Base-by-base conservation (phyloP, 37 sponge, comb jelly and placozoan species). In the Oopsacas minuta region DNA sequence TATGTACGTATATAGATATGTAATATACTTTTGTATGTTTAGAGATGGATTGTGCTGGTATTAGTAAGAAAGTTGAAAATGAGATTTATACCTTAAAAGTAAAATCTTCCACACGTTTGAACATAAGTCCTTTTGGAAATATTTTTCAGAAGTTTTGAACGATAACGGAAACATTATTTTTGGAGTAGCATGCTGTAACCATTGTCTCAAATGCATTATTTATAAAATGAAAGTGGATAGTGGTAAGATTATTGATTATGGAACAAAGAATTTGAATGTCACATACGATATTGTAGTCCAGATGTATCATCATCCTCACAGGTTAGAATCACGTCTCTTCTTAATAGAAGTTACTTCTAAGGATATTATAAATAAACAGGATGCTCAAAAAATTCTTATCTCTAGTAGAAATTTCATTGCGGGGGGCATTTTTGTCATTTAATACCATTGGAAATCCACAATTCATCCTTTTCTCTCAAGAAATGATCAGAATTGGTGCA, bases 401-500 rank as follows among this genome's bases (percentile, higher is more conserved):
- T 32, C 32, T 25, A n/a, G 75, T 61, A 61, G 75, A 61, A 61
- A 61, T 61, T 61, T 61, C 75, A 34, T 42, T 61, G 75, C 75
- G 22, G 75, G 75, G n/a, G 75, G 22, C 75, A 61, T 61, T 61
- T 61, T 61, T 61, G 75, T 61, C 75, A 32, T 61, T 61, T 61
- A 61, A 61, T 61, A 61, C 75, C 5, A 61, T 61, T 61, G 75
- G 28, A 61, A 61, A 61, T 61, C 75, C 75, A 61, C 75, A 12
- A 61, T 61, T 61, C 75, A 61, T 61, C 75, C 75, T 32, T 61
- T 61, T 61, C 28, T 61, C 75, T 32, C 75, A 61, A 61, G 75
- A 61, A 61, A 61, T 61, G 75, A 61, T 61, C 75, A 61, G 75
- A 61, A 61, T 61, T 61, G 75, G 75, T 61, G 75, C 75, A 61